These are phyloP conservation scores for Phyllostomus discolor DNA, from an alignment of 2,113 vertebrate genomes.

Conservation along the genomic window DNA sequence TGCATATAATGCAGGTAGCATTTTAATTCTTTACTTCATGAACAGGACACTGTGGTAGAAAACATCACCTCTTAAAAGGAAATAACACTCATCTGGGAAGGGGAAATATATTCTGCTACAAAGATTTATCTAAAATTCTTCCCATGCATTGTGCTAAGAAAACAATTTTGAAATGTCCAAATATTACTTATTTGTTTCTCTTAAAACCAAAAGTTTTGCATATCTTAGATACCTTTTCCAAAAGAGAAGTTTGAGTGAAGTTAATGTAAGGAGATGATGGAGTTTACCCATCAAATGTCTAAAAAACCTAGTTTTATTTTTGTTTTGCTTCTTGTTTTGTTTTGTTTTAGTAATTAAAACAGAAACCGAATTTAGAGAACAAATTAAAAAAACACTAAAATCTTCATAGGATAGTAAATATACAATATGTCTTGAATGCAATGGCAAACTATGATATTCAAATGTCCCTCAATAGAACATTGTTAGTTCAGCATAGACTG, in stretches of 20 bases:
- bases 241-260: constrained; percentile 41
- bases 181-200: background rate
- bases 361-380: constrained; percentile 24
- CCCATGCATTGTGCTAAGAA: background rate
- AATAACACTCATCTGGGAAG: background rate
- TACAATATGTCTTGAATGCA: background rate
- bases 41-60: background rate
- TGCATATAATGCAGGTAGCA: background rate
- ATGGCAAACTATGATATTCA: background rate
- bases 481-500: constrained; percentile 38
- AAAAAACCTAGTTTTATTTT: constrained; percentile 50
- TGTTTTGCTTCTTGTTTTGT: background rate
- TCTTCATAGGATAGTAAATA: background rate
- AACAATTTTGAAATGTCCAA: background rate
- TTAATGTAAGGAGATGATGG: constrained; percentile 54
- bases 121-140: background rate
- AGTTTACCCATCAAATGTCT: constrained; percentile 52
- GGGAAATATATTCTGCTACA: background rate
- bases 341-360: constrained; percentile 24
- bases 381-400: background rate
- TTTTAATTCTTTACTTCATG: constrained; percentile 1
- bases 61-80: background rate
- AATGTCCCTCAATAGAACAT: background rate
- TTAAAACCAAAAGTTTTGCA: background rate
- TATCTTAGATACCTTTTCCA: background rate